These are phyloP conservation scores for Dipodomys stephensi DNA, from an alignment of 2,113 vertebrate species.

Conservation along the genomic window DNA sequence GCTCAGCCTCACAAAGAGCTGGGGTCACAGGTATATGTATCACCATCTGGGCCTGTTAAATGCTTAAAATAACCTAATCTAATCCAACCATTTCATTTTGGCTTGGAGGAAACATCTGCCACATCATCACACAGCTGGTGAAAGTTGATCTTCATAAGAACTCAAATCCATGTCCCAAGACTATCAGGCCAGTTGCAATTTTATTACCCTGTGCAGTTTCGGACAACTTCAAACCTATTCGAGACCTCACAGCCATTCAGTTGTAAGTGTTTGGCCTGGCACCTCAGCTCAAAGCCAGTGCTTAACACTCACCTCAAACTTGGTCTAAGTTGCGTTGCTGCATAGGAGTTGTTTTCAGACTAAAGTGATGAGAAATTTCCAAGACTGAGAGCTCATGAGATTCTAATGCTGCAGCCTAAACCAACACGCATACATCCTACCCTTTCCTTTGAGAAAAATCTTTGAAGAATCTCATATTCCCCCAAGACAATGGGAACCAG, in stretches of 20 bases:
- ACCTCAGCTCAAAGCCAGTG: neutral
- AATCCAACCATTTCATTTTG: conserved; percentile 32
- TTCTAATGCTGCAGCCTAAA: conserved; percentile 7
- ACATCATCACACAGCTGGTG: conserved; percentile 17
- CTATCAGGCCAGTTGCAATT: neutral
- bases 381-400: neutral
- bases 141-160: neutral
- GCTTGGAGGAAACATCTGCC: neutral
- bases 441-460: conserved; percentile 58
- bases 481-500: conserved; percentile 64
- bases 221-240: conserved; percentile 31
- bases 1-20: neutral
- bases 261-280: neutral
- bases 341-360: conserved; percentile 34
- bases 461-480: conserved; percentile 70
- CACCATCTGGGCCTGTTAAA: neutral
- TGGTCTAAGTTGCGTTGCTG: conserved; percentile 55
- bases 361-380: conserved; percentile 53
- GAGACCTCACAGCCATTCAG: conserved; percentile 18
- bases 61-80: conserved; percentile 20
- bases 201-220: neutral
- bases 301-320: conserved; percentile 34
- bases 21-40: neutral
- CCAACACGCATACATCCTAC: neutral
- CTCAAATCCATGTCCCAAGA: neutral